These are phyloP conservation scores for Trissolcus japonicus DNA, from an alignment of 2,888 invertebrate species.

Conservation along the genomic window DNA sequence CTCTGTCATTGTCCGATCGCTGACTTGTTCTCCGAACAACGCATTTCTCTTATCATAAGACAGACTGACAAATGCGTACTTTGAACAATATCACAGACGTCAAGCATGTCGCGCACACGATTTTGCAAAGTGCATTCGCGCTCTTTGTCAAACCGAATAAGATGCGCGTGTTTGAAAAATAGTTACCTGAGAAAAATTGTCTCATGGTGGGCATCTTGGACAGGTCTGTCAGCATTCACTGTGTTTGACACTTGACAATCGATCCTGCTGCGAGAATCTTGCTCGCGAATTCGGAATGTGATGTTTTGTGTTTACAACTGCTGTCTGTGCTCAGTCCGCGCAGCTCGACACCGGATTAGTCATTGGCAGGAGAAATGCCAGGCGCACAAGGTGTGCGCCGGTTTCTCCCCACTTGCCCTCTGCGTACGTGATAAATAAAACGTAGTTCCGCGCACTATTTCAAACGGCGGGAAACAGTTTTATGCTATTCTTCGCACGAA, in stretches of 20 bases:
- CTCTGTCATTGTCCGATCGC: too few species aligned
- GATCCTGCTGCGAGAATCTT: background rate
- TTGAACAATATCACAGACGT: background rate
- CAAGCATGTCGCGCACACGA: background rate
- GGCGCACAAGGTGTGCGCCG: constrained; percentile 2
- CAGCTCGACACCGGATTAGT: background rate
- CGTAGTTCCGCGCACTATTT: constrained; percentile 1
- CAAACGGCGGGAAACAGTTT: too few species aligned
- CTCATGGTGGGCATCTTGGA: constrained; percentile 10
- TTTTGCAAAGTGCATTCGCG: background rate
- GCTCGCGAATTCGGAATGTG: background rate
- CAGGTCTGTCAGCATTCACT: background rate
- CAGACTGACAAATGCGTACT: background rate
- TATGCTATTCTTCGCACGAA: too few species aligned
- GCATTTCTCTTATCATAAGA: background rate
- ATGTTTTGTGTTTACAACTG: background rate
- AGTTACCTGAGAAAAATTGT: constrained; percentile 9
- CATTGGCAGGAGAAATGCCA: background rate
- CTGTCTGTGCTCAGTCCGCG: background rate
- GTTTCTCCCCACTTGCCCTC: background rate
- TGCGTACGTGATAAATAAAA: constrained; percentile 4
- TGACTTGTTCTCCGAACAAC: background rate
- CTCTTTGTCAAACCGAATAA: background rate
- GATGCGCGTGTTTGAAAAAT: background rate
- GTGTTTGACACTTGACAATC: constrained; percentile 1